phyloP scores from a whole-genome alignment of 2,888 invertebrate genomes.

The Aspidiotus rigidus region DNA sequence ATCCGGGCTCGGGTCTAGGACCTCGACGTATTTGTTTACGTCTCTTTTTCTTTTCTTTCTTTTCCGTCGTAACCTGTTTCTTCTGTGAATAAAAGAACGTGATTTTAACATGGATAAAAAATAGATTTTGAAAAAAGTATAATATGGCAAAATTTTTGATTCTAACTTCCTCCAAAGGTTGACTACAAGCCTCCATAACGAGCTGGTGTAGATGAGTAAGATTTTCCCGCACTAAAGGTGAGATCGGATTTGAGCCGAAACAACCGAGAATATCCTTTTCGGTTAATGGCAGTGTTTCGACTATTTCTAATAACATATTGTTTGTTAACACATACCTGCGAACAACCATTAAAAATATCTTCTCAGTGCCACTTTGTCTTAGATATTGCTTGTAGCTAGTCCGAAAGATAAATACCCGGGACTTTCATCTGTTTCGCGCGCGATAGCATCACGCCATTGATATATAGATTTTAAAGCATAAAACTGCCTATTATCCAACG shows the following conservation, averaged over 20 bases:
- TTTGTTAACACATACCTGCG: conserved; percentile 82
- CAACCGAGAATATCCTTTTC: conserved; percentile 86
- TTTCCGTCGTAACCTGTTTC: too few species aligned
- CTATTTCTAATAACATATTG: conserved; percentile 86
- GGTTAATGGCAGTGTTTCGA: conserved; percentile 79
- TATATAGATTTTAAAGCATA: conserved; percentile 71
- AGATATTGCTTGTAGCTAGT: too few species aligned
- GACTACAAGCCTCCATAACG: conserved; percentile 59
- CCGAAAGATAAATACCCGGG: conserved; percentile 48
- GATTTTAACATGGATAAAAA: too few species aligned
- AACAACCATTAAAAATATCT: conserved; percentile 30
- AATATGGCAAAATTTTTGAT: too few species aligned
- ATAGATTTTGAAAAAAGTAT: too few species aligned
- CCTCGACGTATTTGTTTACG: too few species aligned
- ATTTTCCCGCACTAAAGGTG: conserved; percentile 60
- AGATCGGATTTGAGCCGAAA: conserved; percentile 73
- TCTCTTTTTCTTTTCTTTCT: too few species aligned
- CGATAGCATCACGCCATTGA: conserved; percentile 77
- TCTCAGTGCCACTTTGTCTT: too few species aligned
- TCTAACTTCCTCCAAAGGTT: conserved; percentile 51
- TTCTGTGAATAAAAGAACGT: too few species aligned
- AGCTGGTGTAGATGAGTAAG: conserved; percentile 55
- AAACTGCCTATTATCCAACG: conserved; percentile 76
- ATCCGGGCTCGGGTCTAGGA: too few species aligned
- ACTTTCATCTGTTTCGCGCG: conserved; percentile 85